These are phyloP conservation scores for Hypomecis punctinalis DNA, from an alignment of 2,888 invertebrate species.

Conservation along the genomic window DNA sequence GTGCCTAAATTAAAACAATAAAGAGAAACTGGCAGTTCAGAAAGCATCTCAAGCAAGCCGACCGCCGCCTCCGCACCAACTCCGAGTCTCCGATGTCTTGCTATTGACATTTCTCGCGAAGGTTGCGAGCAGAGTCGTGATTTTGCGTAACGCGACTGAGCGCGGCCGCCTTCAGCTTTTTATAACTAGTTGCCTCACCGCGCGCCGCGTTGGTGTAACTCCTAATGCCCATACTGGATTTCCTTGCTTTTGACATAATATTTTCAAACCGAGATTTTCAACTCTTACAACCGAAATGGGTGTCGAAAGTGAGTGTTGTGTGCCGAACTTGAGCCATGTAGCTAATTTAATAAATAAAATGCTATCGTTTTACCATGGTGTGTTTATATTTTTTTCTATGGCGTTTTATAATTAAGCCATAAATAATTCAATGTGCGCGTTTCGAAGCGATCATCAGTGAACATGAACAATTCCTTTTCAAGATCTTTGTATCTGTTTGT, in stretches of 20 bases:
- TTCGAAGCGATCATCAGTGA: conserved; percentile 21
- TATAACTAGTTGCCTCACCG: conserved; percentile 67
- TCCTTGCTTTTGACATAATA: conserved; percentile 34
- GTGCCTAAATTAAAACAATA: no score
- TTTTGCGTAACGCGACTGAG: conserved; percentile 79
- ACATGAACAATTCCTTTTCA: conserved; percentile 22
- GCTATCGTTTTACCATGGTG: not conserved
- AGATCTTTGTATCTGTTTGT: conserved; percentile 17
- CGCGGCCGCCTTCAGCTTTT: conserved; percentile 67
- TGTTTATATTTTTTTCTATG: not conserved
- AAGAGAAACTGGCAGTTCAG: no score
- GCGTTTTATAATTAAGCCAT: conserved; percentile 17
- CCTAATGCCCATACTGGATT: conserved; percentile 33
- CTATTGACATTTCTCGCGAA: conserved; percentile 83
- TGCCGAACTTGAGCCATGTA: not conserved
- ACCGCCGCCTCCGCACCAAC: conserved; percentile 11
- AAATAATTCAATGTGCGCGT: conserved; percentile 32
- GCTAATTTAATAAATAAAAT: conserved; percentile 4
- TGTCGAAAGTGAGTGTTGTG: conserved; percentile 56
- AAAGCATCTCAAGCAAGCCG: not conserved
- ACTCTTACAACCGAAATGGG: conserved; percentile 48
- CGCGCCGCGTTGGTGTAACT: conserved; percentile 61
- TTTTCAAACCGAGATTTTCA: conserved; percentile 25
- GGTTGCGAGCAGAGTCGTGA: conserved; percentile 76
- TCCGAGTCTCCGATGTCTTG: conserved; percentile 61